phyloP scores from a whole-genome alignment of 2,797 vertebrate genomes.

The Anabacerthia variegaticeps region DNA sequence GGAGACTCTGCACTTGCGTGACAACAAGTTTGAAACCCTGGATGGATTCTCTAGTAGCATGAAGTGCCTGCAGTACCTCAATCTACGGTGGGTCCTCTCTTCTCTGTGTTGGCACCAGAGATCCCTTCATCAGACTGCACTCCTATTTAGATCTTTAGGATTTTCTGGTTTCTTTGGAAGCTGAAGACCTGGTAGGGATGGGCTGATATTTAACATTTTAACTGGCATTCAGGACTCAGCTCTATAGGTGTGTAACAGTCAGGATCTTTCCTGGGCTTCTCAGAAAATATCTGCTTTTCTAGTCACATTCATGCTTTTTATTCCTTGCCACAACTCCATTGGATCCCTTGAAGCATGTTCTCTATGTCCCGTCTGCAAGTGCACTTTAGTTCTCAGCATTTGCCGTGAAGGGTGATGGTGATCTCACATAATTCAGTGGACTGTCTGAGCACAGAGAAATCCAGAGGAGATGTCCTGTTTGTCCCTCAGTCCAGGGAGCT shows the following conservation, averaged over 20 bases:
- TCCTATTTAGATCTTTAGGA: background rate
- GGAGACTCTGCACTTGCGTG: slow-evolving; percentile 87
- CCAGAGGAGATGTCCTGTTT: background rate
- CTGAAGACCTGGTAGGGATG: background rate
- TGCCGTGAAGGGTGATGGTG: rapidly evolving
- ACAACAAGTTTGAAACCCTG: slow-evolving; percentile 86
- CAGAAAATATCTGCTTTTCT: background rate
- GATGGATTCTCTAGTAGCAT: slow-evolving; percentile 84
- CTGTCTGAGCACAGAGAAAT: background rate
- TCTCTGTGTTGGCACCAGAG: background rate
- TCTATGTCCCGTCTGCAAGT: background rate
- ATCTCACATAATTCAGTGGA: background rate
- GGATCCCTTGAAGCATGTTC: rapidly evolving
- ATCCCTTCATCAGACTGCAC: background rate
- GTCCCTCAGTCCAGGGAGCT: background rate
- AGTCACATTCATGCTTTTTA: background rate
- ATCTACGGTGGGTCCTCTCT: slow-evolving; percentile 79
- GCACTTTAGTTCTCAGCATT: background rate
- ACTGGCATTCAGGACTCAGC: background rate
- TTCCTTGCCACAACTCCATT: background rate
- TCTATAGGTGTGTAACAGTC: background rate
- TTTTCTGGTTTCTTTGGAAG: background rate
- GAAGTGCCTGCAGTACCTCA: slow-evolving; percentile 90
- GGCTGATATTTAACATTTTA: background rate
- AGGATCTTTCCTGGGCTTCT: background rate